Evolutionary conservation across 64 coral and sea anemone species (phyloP).

Genomic region (Cladopsammia gracilis): DNA sequence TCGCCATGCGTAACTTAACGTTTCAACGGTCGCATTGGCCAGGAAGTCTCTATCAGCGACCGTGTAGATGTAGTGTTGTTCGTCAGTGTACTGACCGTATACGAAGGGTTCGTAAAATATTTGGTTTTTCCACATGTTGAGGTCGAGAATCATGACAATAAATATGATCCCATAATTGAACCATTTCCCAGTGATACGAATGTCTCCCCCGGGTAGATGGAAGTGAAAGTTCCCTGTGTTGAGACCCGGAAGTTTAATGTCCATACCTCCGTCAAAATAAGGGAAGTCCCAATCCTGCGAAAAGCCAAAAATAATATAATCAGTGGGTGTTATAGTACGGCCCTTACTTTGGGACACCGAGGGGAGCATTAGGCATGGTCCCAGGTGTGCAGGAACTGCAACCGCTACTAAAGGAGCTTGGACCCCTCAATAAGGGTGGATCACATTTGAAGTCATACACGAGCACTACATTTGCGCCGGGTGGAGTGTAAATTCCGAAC

Average conservation of each 20-base stretch:
- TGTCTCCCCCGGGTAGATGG: slow-evolving; percentile 79
- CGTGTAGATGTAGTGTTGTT: slow-evolving; percentile 66
- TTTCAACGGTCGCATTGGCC: slow-evolving; percentile 75
- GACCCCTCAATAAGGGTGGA: too few relatives aligned
- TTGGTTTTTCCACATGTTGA: slow-evolving; percentile 99
- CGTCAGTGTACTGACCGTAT: slow-evolving; percentile 89
- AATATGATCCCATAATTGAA: slow-evolving; percentile 98
- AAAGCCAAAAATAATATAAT: background rate
- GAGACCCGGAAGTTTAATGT: slow-evolving; percentile 86
- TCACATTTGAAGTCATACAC: too few relatives aligned
- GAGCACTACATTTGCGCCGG: too few relatives aligned
- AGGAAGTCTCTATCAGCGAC: slow-evolving; percentile 75
- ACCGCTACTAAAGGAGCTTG: too few relatives aligned
- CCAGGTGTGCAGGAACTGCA: too few relatives aligned
- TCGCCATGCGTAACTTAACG: slow-evolving; percentile 75
- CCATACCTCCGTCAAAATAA: slow-evolving; percentile 80
- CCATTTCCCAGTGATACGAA: slow-evolving; percentile 91
- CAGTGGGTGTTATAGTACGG: background rate
- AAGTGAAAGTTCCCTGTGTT: slow-evolving; percentile 81
- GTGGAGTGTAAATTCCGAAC: too few relatives aligned
- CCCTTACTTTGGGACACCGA: too few relatives aligned
- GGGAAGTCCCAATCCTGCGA: slow-evolving; percentile 93
- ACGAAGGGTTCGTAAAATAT: slow-evolving; percentile 86
- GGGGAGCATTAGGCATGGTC: too few relatives aligned
- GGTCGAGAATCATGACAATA: slow-evolving; percentile 94